Evolutionary conservation across 2,888 invertebrate species (phyloP).

Genomic region (Cosmopolites sordidus): DNA sequence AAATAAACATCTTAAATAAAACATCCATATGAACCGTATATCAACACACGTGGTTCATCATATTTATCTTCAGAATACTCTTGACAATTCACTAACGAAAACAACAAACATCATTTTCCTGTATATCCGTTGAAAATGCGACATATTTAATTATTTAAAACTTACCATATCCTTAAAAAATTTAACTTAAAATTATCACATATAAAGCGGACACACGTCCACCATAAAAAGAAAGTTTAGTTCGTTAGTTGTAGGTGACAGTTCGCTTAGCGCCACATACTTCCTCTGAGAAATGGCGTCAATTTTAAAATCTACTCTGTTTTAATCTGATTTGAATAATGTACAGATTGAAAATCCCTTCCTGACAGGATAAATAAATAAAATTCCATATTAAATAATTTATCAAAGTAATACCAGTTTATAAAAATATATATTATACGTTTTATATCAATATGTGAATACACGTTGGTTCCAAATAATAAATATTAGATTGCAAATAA

Average conservation of each 20-base stretch:
- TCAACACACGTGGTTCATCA: neutral
- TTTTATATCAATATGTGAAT: no score
- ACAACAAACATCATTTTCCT: no score
- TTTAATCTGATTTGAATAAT: no score
- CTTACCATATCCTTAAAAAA: slow-evolving; percentile 41
- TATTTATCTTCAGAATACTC: no score
- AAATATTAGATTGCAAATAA: no score
- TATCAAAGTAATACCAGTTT: no score
- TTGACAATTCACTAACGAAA: neutral
- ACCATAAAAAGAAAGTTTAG: slow-evolving; percentile 46
- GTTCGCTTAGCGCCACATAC: neutral
- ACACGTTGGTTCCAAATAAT: no score
- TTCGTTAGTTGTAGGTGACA: neutral
- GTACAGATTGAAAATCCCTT: no score
- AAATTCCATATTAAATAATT: no score
- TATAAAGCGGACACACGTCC: slow-evolving; percentile 44
- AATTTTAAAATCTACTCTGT: slow-evolving; percentile 4
- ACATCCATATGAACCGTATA: slow-evolving; percentile 1
- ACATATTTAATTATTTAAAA: slow-evolving; percentile 7
- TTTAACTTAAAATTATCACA: slow-evolving; percentile 33
- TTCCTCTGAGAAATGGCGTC: slow-evolving; percentile 4
- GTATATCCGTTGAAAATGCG: no score
- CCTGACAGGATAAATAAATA: no score
- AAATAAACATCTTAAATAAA: neutral
- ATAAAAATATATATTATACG: no score